Conservation (phyloP, 2,797 vertebrate genomes). For the Diplodus sargus region DNA sequence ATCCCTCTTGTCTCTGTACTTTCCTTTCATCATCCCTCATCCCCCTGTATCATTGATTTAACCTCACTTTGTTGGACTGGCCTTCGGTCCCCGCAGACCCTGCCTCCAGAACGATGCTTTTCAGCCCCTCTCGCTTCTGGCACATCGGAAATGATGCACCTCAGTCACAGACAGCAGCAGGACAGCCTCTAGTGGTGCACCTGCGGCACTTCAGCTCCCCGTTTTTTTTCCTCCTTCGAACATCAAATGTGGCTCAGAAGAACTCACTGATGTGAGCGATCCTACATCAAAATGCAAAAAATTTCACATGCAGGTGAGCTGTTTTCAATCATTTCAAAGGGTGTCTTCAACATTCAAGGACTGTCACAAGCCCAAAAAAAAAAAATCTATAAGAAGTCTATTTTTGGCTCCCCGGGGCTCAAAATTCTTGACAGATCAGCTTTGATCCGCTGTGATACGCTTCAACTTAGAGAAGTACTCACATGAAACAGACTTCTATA, state of each 20-base stretch:
- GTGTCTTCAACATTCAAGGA: conserved; percentile 4
- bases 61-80: conserved; percentile 65
- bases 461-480: background rate
- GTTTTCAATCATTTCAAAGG: background rate
- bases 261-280: background rate
- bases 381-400: background rate
- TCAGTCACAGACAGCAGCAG: conserved; percentile 60
- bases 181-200: conserved; percentile 81
- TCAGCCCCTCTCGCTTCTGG: conserved; percentile 10
- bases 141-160: conserved; percentile 18
- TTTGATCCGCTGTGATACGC: conserved; percentile 8
- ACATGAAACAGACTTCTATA: conserved; percentile 31
- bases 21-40: conserved; percentile 71
- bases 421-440: background rate
- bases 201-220: conserved; percentile 52
- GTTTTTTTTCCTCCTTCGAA: background rate
- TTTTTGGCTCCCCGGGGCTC: conserved; percentile 1
- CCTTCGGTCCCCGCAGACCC: conserved; percentile 52
- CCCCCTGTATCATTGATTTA: conserved; percentile 72
- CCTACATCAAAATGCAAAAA: background rate
- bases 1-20: conserved; percentile 43
- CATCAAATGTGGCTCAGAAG: background rate
- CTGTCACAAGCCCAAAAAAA: background rate
- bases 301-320: background rate
- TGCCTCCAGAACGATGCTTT: conserved; percentile 20